Evolutionary conservation across 2,888 invertebrate genomes (phyloP), one percentile per base, ranked within the genome.

Genomic region (Hydrotaea diabolus): DNA sequence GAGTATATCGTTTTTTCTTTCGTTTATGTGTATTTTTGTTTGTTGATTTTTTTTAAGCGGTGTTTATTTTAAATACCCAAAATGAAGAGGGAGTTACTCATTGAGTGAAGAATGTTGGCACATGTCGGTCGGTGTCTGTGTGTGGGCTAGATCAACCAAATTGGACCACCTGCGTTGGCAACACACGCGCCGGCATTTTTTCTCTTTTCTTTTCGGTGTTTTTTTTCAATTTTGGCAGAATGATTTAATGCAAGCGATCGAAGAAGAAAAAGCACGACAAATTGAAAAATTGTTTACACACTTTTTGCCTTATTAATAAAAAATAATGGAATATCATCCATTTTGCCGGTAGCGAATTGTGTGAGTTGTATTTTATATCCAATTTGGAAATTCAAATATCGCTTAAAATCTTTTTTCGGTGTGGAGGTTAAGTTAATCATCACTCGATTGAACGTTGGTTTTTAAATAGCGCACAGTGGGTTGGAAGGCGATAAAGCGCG

Each of bases 111-210:
- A 57, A 43, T 46, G 43, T 13, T 9, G 19, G 66, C 7, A 7
- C 43, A n/a, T n/a, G n/a, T n/a, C n/a, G n/a, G n/a, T n/a, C n/a
- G n/a, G n/a, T n/a, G n/a, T n/a, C n/a, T n/a, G 66, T 21, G 66
- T 66, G 66, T 43, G 39, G 66, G 43, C 31, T 36, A 64, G 31
- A 17, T 39, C 19, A 43, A 17, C 39, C 31, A 55, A 73, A 39
- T 57, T 73, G 57, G 73, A 73, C 73, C 73, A 73, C 73, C 73
- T 73, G 57, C 23, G 73, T 59, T 73, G 73, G 39, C 66, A 43
- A 43, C n/a, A 43, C 66, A 66, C 66, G 66, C 62, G 62, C 66
- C 39, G 66, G 19, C 21, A 66, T 8, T 39, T 39, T 39, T 39
- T 39, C 39, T n/a, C n/a, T n/a, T n/a, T 39, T 39, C 39, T 39